Conservation (phyloP, 2,888 invertebrate genomes). For the Diaperis boleti region DNA sequence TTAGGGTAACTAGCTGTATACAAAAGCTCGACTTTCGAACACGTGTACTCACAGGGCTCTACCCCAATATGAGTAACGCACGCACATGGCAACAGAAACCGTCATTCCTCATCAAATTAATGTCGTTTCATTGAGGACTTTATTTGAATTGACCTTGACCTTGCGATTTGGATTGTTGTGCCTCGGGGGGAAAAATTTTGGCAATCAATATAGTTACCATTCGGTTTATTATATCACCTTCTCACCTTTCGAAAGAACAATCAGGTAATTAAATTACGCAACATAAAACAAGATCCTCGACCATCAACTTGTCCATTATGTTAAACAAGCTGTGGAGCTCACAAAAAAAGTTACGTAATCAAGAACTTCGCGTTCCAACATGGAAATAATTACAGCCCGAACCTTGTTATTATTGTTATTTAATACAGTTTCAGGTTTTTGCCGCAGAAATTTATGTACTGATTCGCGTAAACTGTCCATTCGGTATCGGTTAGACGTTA, state of each 20-base stretch:
- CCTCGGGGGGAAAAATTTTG: neutral
- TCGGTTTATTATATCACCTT: neutral
- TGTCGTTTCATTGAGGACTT: slow-evolving; percentile 3
- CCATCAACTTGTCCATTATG: neutral
- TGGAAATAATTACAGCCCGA: neutral
- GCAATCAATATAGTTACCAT: neutral
- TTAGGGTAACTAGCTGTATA: neutral
- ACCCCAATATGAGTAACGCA: slow-evolving; percentile 28
- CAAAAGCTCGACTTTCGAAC: neutral
- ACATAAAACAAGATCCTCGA: neutral
- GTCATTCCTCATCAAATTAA: slow-evolving; percentile 10
- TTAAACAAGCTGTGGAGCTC: neutral
- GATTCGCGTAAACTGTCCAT: slow-evolving; percentile 2
- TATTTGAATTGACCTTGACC: slow-evolving; percentile 8
- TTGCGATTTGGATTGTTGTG: neutral
- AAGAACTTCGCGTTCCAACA: neutral
- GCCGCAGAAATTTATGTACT: slow-evolving; percentile 6
- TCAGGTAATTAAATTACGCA: slow-evolving; percentile 10
- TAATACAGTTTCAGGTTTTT: slow-evolving; percentile 1
- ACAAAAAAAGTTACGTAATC: slow-evolving; percentile 6
- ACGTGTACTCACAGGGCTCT: slow-evolving; percentile 4
- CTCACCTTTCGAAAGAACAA: neutral
- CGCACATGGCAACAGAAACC: slow-evolving; percentile 32
- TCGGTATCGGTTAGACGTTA: neutral
- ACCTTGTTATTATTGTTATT: neutral